Base-by-base conservation (phyloP, 2,113 vertebrate genomes). In the Gymnarchus niloticus region DNA sequence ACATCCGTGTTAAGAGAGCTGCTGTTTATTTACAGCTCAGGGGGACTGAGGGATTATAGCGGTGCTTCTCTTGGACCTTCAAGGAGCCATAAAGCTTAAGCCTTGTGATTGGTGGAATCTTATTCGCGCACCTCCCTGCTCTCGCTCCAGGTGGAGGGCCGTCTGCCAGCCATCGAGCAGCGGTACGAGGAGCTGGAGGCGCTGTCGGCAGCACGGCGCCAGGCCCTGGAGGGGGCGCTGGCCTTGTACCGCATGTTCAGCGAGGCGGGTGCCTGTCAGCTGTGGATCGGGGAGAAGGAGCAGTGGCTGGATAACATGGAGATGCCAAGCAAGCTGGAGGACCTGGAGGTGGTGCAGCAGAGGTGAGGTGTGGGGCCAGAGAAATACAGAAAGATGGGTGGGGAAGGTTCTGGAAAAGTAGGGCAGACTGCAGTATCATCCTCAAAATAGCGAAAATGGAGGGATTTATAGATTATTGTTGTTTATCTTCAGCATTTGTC, bases 291-390 rank as follows among this genome's bases (percentile, higher is more conserved):
- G 0, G 98, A 99, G 90, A 96, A 98, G 91, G 97, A 98, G 89
- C 96, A 97, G 92, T 99, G 98, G 98, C 93, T 99, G 10, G 90
- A 96, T 0, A 85, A 92, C 88, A 96, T 99, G 94, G 93, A 95
- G 5, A 95, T 99, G 33, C 98, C 97, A 0, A 95, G 96, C 83
- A 96, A 95, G 46, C 92, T 99, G 86, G 98, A 99, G 87, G 98
- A 99, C 90, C 93, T 99, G 56, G 98, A 99, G 91, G 98, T 99
- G 84, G 95, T 99, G 56, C 97, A 98, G 91, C 98, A 99, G 85
- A 95, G 96, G 96, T 96, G 83, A 91, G 93, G 41, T 8, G 77
- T 2, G 52, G 54, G 44, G 17, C 21, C 61, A 69, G 10, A 28
- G 59, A 28, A 33, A 33, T 61, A 0, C 0, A 25, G 23, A 28